phyloP scores from a whole-genome alignment of 1,140 invertebrate genomes.

The Coptotermes formosanus region DNA sequence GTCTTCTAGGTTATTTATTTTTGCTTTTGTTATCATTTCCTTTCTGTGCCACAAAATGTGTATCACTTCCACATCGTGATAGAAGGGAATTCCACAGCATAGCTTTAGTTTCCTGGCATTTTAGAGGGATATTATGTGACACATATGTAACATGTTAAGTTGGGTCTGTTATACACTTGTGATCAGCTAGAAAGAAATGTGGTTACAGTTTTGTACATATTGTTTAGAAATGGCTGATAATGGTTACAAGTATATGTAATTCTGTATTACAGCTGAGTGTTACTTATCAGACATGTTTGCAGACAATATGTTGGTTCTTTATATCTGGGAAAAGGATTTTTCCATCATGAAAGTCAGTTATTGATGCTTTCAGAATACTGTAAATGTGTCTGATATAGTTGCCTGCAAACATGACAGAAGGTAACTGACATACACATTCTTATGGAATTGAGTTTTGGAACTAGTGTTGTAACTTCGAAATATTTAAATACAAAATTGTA shows the following conservation, averaged over 20 bases:
- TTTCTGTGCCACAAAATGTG: neutral
- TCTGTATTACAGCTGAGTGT: neutral
- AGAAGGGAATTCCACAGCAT: neutral
- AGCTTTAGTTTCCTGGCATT: neutral
- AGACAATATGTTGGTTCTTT: neutral
- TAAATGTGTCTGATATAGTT: neutral
- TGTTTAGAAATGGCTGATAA: neutral
- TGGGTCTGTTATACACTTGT: slow-evolving; percentile 15
- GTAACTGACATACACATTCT: neutral
- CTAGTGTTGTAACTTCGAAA: slow-evolving; percentile 5
- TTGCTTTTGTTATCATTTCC: neutral
- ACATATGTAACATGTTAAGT: neutral
- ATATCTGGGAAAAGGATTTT: no score
- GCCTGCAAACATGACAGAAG: neutral
- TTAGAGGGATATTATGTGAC: neutral
- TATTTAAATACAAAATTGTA: neutral
- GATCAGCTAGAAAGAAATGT: neutral
- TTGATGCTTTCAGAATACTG: no score
- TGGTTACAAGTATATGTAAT: no score
- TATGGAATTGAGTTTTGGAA: no score
- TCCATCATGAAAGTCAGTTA: no score
- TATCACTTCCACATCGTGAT: neutral
- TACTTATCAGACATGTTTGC: neutral
- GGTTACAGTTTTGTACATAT: slow-evolving; percentile 6
- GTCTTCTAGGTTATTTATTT: neutral